phyloP scores from a whole-genome alignment of 2,888 invertebrate species.

The Ichneumoninae sp. region DNA sequence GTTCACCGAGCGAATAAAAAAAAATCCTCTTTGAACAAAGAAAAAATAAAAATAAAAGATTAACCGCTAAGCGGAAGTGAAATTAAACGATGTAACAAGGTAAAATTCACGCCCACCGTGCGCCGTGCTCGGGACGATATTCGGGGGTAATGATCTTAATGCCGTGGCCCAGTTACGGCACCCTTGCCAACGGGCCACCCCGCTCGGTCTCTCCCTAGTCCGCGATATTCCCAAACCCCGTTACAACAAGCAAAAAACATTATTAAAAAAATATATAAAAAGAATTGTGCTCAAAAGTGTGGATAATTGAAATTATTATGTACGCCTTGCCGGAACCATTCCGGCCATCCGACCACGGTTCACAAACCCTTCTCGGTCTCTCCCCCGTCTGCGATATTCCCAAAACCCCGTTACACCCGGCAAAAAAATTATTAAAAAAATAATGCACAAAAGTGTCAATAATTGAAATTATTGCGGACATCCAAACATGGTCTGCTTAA shows the following conservation, averaged over 20 bases:
- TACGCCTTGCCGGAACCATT: too few relatives aligned
- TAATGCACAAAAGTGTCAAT: background rate
- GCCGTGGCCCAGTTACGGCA: slow-evolving; percentile 5
- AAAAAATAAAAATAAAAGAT: background rate
- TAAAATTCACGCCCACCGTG: background rate
- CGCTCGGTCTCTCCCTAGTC: background rate
- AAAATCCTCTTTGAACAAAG: background rate
- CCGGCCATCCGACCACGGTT: too few relatives aligned
- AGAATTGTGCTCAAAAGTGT: background rate
- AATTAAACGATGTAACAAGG: background rate
- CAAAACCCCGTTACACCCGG: background rate
- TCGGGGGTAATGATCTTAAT: slow-evolving; percentile 3
- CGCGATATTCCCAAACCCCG: background rate
- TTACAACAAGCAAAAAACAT: background rate
- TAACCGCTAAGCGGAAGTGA: background rate
- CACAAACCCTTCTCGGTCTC: background rate
- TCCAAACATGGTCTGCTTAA: too few relatives aligned
- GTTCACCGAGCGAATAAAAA: background rate
- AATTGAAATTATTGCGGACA: background rate
- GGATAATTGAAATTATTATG: background rate
- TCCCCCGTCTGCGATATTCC: background rate
- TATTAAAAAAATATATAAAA: background rate
- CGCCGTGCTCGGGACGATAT: background rate
- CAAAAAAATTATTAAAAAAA: background rate
- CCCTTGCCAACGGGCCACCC: background rate